phyloP scores from a whole-genome alignment of 1,140 invertebrate genomes.

The Alviniconcha marisindica region DNA sequence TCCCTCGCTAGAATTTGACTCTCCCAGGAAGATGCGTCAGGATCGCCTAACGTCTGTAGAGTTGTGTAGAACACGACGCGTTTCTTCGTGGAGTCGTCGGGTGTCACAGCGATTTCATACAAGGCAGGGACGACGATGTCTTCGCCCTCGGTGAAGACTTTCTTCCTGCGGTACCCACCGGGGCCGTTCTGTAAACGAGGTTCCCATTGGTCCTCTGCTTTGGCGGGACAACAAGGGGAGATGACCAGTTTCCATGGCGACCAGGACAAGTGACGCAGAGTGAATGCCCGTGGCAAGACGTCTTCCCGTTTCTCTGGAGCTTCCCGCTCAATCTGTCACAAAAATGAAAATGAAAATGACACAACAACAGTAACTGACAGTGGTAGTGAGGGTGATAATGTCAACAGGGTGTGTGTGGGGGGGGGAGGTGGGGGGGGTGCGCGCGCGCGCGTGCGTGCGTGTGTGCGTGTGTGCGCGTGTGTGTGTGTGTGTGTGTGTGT shows the following conservation, averaged over 20 bases:
- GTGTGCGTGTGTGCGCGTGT: neutral
- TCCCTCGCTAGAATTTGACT: neutral
- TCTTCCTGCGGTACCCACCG: neutral
- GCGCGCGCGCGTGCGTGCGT: no score
- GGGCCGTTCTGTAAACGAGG: neutral
- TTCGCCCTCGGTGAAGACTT: neutral
- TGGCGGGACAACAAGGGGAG: neutral
- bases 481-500: neutral
- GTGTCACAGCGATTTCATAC: neutral
- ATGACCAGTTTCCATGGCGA: constrained; percentile 15
- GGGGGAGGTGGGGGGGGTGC: no score
- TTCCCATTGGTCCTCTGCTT: neutral
- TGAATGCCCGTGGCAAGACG: constrained; percentile 18
- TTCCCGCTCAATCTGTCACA: neutral
- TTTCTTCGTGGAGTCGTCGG: neutral
- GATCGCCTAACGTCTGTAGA: neutral
- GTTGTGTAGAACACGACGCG: neutral
- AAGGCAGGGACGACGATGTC: neutral
- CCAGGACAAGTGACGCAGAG: constrained; percentile 17
- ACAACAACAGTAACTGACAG: neutral
- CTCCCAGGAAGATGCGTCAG: neutral
- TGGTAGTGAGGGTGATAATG: neutral
- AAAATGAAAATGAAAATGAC: neutral
- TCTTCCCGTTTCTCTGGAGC: neutral
- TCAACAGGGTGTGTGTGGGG: no score